Base-by-base conservation (phyloP, 2,888 invertebrate species). In the Sisyra terminalis region DNA sequence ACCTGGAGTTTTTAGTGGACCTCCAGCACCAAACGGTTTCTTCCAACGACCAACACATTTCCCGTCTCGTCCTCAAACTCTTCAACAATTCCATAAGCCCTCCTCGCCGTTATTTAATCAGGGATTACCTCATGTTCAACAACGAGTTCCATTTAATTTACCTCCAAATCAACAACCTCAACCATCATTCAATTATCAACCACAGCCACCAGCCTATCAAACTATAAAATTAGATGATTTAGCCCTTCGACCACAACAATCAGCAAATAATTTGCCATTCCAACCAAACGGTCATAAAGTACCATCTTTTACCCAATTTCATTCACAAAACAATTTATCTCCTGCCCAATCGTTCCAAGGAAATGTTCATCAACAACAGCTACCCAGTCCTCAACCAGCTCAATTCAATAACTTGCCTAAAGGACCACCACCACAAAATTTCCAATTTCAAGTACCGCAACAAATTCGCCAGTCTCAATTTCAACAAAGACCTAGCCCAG, bases 341-440 rank as follows among this genome's bases (percentile, higher is more conserved):
- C 24, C 24, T 24, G 7, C 24, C 3, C 16, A 9, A 32, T 10
- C 32, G 4, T 30, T 13, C 29, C 42, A 14, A 16, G 42, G 29
- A 39, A 46, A 45, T 31, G 45, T 44, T 6, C 52, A 48, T 39
- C 53, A 49, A 48, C 52, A 51, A 45, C 50, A 52, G 29, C 53
- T 60, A 36, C 56, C 57, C 46, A 54, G 57, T 31, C 52, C 56
- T 29, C 52, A 51, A 42, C 57, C 56, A 38, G 57, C 59, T 49
- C 59, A 60, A 44, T 57, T 59, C 32, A 15, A 14, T 42, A 24
- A 24, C 24, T 24, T 24, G 24, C 24, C 24, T 5, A 24, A 24
- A 36, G 65, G 58, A 17, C 62, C 64, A 48, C 56, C 61, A 17
- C 70, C 67, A 46, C 60, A 57, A 0, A 24, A 24, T 24, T 24